These are phyloP conservation scores for Halcyon malimbica DNA, from an alignment of 2,113 vertebrate species.

Conservation along the genomic window DNA sequence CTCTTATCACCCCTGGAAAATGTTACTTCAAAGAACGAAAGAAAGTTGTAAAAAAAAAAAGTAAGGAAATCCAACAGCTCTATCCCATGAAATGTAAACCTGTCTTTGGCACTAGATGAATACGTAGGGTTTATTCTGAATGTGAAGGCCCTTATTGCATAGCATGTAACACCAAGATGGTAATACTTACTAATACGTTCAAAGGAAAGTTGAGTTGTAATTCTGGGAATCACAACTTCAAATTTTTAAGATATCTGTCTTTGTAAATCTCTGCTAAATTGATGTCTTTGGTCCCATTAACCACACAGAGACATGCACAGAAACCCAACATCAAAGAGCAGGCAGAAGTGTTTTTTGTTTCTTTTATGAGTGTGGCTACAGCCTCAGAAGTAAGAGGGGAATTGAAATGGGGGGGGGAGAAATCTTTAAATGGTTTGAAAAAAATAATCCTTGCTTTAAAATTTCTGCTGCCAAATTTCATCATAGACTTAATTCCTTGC, in stretches of 20 bases:
- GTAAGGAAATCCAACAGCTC: background rate
- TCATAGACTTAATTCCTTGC: constrained; percentile 53
- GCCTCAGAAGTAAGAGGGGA: background rate
- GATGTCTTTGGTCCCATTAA: background rate
- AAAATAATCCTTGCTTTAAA: background rate
- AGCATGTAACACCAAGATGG: background rate
- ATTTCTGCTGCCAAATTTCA: constrained; percentile 39
- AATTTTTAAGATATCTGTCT: background rate
- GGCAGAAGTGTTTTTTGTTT: background rate
- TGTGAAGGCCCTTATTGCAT: background rate
- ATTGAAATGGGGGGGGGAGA: background rate
- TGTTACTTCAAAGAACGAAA: background rate
- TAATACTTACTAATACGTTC: background rate
- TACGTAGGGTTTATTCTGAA: background rate
- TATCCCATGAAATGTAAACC: background rate
- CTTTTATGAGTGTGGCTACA: background rate
- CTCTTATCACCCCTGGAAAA: background rate
- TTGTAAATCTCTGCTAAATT: background rate
- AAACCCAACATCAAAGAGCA: background rate
- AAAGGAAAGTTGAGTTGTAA: background rate
- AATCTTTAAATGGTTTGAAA: background rate
- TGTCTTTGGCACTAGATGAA: background rate
- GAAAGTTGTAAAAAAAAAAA: background rate
- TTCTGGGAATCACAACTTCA: background rate
- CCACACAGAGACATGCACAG: background rate